Evolutionary conservation across 2,797 vertebrate genomes (phyloP), one percentile per base, ranked within the genome.

Genomic region (Hippocampus kuda): DNA sequence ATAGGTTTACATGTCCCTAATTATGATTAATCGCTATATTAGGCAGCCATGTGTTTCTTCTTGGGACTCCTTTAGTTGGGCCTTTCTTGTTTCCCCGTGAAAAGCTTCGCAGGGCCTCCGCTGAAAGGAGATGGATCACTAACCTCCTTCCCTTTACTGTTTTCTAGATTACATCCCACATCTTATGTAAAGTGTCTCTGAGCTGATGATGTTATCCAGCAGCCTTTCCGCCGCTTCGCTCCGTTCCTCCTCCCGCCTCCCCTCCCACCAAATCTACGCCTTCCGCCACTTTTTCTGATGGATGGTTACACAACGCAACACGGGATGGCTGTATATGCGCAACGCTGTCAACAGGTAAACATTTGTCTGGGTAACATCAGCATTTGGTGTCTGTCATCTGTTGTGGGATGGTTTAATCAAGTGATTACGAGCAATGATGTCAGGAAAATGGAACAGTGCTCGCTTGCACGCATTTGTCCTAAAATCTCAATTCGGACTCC

Each of bases 401-500:
- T 85, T 85, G 74, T 75, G 77, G 74, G 70, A 81, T 74, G 72
- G 64, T 80, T 76, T 83, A 69, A 75, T 38, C 48, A 72, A 1
- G 70, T 82, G 79, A 87, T 84, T 84, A 78, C 81, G 77, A 87
- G 72, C 77, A 83, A 81, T 83, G 69, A 75, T 73, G 73, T 80
- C 66, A 70, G 59, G 74, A 65, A 80, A 73, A 70, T 74, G 70
- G 76, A 71, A 73, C 2, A 69, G 74, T 77, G 56, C 51, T 26
- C 69, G 63, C 67, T 78, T 66, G 18, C 62, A 75, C 68, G 68
- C 70, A 68, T 72, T 68, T 82, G 83, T 83, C 65, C 83, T 77
- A 9, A 75, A 79, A 59, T 75, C 69, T 79, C 54, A 4, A 22
- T 49, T 26, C 68, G 72, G 68, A 57, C 30, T 49, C 72, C 27